phyloP scores from a whole-genome alignment of 2,797 vertebrate genomes.

The Periparus ater region DNA sequence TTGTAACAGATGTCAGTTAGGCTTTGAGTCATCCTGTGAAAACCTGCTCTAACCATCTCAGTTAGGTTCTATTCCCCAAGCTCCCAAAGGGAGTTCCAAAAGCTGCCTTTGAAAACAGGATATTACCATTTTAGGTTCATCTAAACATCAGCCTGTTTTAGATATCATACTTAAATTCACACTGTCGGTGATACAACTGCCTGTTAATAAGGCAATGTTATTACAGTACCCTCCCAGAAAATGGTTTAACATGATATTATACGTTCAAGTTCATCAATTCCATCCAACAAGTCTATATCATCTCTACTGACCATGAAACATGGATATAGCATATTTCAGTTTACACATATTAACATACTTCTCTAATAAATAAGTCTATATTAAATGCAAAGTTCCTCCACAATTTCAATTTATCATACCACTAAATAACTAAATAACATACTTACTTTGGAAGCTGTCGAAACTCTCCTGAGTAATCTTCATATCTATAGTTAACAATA shows the following conservation, averaged over 20 bases:
- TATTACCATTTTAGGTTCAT: neutral
- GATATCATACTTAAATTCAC: neutral
- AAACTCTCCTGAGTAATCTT: constrained; percentile 97
- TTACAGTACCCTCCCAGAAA: neutral
- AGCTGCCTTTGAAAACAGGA: constrained; percentile 27
- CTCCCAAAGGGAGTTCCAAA: neutral
- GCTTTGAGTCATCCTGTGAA: neutral
- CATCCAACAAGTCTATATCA: neutral
- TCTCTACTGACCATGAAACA: neutral
- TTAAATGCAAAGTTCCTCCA: neutral
- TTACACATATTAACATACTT: neutral
- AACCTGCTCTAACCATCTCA: neutral
- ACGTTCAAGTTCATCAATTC: neutral
- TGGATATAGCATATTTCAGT: neutral
- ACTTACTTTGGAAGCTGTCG: constrained; percentile 94
- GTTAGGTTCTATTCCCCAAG: neutral
- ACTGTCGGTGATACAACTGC: neutral
- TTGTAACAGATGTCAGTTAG: neutral
- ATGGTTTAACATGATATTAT: neutral
- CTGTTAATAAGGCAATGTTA: neutral
- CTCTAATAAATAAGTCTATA: neutral
- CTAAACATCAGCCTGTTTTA: neutral
- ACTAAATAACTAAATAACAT: neutral
- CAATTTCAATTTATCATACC: neutral
- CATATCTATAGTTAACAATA: constrained; percentile 93